Conservation (phyloP, 2,113 vertebrate genomes). For the Apus apus region DNA sequence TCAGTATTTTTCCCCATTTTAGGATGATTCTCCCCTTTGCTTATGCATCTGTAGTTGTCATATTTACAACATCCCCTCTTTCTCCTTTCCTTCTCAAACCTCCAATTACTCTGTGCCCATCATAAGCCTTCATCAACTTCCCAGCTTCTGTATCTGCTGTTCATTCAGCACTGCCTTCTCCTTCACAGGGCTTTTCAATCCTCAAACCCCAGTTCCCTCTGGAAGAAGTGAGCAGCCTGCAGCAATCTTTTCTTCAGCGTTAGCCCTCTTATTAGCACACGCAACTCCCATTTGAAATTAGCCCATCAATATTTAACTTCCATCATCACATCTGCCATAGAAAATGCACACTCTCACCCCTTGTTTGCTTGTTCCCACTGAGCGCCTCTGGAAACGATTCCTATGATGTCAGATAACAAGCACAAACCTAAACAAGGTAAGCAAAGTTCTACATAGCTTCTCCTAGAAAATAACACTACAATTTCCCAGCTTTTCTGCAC, state of each 20-base stretch:
- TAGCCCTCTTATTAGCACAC: background rate
- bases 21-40: background rate
- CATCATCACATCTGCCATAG: background rate
- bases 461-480: background rate
- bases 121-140: background rate
- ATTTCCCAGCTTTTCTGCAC: background rate
- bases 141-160: background rate
- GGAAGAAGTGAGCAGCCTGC: background rate
- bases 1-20: background rate
- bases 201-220: background rate
- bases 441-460: background rate
- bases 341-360: background rate
- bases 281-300: slow-evolving; percentile 23
- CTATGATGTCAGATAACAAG: background rate
- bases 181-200: background rate
- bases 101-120: background rate
- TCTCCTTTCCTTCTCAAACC: background rate
- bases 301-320: slow-evolving; percentile 52
- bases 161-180: background rate
- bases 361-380: background rate
- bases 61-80: background rate
- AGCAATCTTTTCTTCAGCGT: slow-evolving; percentile 16
- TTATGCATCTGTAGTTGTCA: background rate
- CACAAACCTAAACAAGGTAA: background rate
- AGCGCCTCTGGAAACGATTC: background rate